phyloP scores from a whole-genome alignment of 1,140 invertebrate species.

The Amphibalanus amphitrite region DNA sequence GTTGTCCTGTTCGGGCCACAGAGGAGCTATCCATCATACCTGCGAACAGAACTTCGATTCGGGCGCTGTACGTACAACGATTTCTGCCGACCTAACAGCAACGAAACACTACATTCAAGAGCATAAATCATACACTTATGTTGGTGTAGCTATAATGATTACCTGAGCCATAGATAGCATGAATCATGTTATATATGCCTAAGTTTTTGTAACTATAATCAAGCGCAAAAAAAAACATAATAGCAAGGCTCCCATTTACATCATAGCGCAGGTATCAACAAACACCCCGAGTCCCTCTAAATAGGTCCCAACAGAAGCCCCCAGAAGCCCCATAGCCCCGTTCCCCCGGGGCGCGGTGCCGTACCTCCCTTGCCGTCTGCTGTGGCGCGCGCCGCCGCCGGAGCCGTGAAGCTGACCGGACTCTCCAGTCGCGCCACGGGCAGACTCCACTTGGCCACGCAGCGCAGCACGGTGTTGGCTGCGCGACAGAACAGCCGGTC shows the following conservation, averaged over 20 bases:
- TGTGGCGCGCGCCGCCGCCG: constrained; percentile 19
- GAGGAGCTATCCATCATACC: no score
- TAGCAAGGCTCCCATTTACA: constrained; percentile 20
- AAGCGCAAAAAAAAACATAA: constrained; percentile 11
- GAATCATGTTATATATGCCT: no score
- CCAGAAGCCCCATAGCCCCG: constrained; percentile 1
- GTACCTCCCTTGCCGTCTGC: constrained; percentile 8
- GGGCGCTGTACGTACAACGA: no score
- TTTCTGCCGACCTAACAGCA: no score
- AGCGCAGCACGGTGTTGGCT: constrained; percentile 42
- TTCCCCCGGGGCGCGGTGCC: constrained; percentile 15
- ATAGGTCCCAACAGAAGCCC: constrained; percentile 19
- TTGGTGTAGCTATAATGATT: no score
- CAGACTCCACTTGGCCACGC: constrained; percentile 40
- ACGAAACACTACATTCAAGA: no score
- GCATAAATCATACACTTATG: no score
- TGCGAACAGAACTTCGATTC: no score
- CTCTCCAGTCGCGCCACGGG: constrained; percentile 33
- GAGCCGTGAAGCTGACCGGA: constrained; percentile 32
- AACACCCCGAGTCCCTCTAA: constrained; percentile 21
- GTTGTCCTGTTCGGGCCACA: no score
- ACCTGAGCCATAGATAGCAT: no score
- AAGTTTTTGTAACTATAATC: no score
- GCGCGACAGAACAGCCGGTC: constrained; percentile 40
- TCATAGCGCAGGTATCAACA: constrained; percentile 17